Percentiles rank a stretch among this genome's conserved stretches.
phyloP scores from a whole-genome alignment of 1,140 invertebrate genomes.

The Oryzaephilus surinamensis region DNA sequence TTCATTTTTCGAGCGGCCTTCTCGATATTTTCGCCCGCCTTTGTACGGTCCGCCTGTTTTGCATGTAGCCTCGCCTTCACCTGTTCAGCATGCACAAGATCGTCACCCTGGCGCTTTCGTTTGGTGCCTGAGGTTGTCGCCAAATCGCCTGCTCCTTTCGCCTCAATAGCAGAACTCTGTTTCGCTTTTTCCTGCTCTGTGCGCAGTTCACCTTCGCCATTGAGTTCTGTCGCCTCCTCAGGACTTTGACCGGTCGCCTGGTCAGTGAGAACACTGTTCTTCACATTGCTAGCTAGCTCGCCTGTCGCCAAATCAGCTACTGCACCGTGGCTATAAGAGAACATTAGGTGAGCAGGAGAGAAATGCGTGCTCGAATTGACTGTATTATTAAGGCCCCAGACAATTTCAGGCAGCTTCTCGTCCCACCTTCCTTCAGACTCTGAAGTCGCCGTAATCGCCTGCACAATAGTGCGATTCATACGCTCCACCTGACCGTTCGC shows the following conservation, averaged over 20 bases:
- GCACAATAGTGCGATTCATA: conserved; percentile 14
- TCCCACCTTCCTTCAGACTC: conserved; percentile 23
- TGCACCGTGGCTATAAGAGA: background rate
- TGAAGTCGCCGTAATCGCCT: conserved; percentile 10
- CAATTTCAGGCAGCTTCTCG: conserved; percentile 16
- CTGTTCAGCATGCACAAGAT: no score
- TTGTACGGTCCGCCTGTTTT: background rate
- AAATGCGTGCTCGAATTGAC: conserved; percentile 1
- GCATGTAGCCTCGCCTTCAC: background rate
- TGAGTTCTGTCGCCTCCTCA: no score
- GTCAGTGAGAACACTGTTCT: no score
- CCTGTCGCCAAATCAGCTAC: conserved; percentile 2
- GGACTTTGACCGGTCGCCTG: no score
- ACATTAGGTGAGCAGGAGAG: conserved; percentile 5
- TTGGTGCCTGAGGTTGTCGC: background rate
- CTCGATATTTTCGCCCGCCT: background rate
- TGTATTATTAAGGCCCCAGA: conserved; percentile 24
- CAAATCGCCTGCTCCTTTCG: background rate
- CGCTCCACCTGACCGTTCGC: conserved; percentile 23
- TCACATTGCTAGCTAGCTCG: background rate
- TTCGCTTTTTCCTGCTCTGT: no score
- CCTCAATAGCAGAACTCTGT: no score
- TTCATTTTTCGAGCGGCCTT: conserved; percentile 5
- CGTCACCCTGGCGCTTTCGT: background rate
- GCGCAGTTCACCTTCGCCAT: no score